A percentile compares a stretch with the other conserved stretches of the same genome.
phyloP scores from a whole-genome alignment of 2,888 invertebrate genomes.

The Drosophila fungiperda region DNA sequence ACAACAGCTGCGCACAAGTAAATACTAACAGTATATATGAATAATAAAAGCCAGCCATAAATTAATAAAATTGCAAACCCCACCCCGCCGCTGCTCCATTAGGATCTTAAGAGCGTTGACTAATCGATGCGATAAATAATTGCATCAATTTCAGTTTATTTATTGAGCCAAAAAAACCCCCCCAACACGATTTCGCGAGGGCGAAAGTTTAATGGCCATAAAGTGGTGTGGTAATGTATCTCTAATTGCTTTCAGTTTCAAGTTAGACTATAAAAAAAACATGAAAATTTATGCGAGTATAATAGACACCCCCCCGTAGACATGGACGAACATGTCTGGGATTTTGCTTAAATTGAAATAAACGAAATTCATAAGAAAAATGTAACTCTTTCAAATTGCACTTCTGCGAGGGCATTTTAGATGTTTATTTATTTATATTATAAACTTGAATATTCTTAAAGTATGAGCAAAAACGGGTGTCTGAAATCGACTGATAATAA shows the following conservation, averaged over 20 bases:
- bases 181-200: constrained; percentile 5
- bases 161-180: constrained; percentile 14
- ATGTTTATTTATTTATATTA: neutral
- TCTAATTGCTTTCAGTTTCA: constrained; percentile 2
- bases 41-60: neutral
- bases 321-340: neutral
- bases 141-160: constrained; percentile 24
- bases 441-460: neutral
- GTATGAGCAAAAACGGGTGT: neutral
- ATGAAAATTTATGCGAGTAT: neutral
- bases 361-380: neutral
- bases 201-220: constrained; percentile 16
- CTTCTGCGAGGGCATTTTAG: neutral
- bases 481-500: neutral
- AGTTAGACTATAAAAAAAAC: neutral
- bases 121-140: constrained; percentile 22
- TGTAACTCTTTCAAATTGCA: neutral
- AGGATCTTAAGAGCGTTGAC: constrained; percentile 12
- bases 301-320: neutral
- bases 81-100: neutral
- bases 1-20: neutral
- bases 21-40: neutral
- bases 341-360: neutral
- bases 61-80: neutral
- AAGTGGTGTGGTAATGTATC: neutral